Evolutionary conservation across 2,113 vertebrate species (phyloP).

Genomic region (Mus musculus): DNA sequence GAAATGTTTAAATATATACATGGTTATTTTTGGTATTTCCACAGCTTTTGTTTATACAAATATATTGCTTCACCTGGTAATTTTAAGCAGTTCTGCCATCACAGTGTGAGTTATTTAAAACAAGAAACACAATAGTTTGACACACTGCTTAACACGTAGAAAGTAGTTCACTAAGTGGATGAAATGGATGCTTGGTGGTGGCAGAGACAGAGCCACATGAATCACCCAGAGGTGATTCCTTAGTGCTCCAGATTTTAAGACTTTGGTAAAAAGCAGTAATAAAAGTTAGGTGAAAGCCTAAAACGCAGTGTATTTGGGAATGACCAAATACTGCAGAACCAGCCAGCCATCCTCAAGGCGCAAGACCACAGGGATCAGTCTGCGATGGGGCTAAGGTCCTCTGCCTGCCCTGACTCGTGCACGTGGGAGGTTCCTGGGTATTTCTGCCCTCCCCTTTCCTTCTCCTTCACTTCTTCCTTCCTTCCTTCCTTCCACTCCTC

Average conservation of each 20-base stretch:
- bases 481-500: neutral
- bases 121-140: slow-evolving; percentile 38
- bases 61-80: slow-evolving; percentile 24
- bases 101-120: slow-evolving; percentile 49
- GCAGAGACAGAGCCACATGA: neutral
- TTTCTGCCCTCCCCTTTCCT: neutral
- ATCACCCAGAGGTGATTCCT: neutral
- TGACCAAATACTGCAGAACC: neutral
- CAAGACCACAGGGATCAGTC: neutral
- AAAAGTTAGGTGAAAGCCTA: neutral
- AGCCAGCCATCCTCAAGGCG: neutral
- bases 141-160: neutral
- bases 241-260: neutral
- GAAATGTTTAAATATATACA: neutral
- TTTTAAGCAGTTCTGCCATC: slow-evolving; percentile 49
- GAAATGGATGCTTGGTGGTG: slow-evolving; percentile 20
- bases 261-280: slow-evolving; percentile 28
- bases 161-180: slow-evolving; percentile 26
- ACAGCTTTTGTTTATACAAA: slow-evolving; percentile 20
- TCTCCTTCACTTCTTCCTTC: neutral
- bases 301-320: slow-evolving; percentile 9
- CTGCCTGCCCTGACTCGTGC: neutral
- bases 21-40: slow-evolving; percentile 44
- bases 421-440: neutral
- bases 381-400: neutral